Evolutionary conservation across 2,113 vertebrate genomes (phyloP), one percentile per base, ranked within the genome.

Genomic region (Litocranius walleri): DNA sequence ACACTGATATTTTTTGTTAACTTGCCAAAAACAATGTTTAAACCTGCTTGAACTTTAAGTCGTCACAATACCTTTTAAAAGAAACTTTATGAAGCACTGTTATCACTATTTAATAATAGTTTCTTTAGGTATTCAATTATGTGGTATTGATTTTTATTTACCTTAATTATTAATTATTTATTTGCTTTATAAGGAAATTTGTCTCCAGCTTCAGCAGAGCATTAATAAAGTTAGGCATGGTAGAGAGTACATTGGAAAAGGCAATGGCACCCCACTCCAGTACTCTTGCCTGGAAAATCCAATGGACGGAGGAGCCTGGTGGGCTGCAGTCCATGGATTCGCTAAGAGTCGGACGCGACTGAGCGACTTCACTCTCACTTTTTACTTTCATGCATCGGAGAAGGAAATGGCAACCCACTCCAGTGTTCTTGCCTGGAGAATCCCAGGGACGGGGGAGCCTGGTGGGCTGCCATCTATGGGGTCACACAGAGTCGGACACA

Each of bases 1-100:
- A 85, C 80, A 78, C 43, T 57, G 54, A 90, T 88, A 33, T 57
- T 43, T 54, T 88, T 92, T 95, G 57, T 77, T 97, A 87, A 93
- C 15, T 78, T 81, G 52, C 21, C 64, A 50, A 93, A 87, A 87
- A n/a, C 50, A 21, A 59, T 56, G 45, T 86, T 56, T 83, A 95
- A 95, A 54, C 25, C 30, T 91, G 82, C 29, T 88, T 86, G 67
- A 93, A 95, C 56, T 74, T 93, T 62, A 86, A 85, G n/a, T 88
- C 67, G 52, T 85, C 59, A 27, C 43, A 82, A 54, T 86, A 30
- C 27, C 77, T 81, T 92, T 84, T 86, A 85, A 92, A 74, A 94
- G 48, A 43, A 77, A 77, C 23, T 27, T 27, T 17, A 29, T n/a
- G 30, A 3, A 77, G 6, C 21, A 56, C 2, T 29, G 36, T 77